Evolutionary conservation across 1,140 invertebrate species (phyloP).

Genomic region (Hycleus phaleratus): DNA sequence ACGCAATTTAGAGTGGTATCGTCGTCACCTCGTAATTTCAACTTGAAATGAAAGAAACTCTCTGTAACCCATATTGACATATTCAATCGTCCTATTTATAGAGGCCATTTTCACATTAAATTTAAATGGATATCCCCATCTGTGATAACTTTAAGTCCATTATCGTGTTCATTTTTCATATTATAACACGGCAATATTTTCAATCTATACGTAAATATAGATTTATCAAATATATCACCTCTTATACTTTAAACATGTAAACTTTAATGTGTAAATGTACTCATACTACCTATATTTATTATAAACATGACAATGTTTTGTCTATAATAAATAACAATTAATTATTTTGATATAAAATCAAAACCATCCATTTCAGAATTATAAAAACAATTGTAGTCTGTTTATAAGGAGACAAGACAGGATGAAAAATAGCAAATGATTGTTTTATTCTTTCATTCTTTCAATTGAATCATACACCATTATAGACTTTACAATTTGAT

Average conservation of each 20-base stretch:
- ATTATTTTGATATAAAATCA: neutral
- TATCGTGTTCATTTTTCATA: slow-evolving; percentile 30
- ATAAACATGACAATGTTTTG: neutral
- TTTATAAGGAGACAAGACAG: neutral
- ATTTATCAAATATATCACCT: slow-evolving; percentile 20
- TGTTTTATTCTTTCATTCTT: too few species aligned
- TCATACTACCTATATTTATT: neutral
- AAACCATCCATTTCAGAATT: neutral
- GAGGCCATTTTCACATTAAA: slow-evolving; percentile 21
- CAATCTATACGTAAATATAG: slow-evolving; percentile 17
- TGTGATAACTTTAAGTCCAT: slow-evolving; percentile 22
- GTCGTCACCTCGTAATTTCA: slow-evolving; percentile 30
- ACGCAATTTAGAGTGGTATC: slow-evolving; percentile 26
- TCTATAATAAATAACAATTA: neutral
- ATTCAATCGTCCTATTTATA: slow-evolving; percentile 27
- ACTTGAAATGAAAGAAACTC: slow-evolving; percentile 18
- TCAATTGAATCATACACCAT: too few species aligned
- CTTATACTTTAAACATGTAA: slow-evolving; percentile 15
- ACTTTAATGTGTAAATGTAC: slow-evolving; percentile 10
- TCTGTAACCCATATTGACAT: slow-evolving; percentile 10
- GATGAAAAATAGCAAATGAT: too few species aligned
- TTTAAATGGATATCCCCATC: slow-evolving; percentile 19
- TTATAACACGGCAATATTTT: slow-evolving; percentile 21
- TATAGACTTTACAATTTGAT: too few species aligned
- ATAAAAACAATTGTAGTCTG: neutral